Evolutionary conservation across 2,113 vertebrate species (phyloP).

Genomic region (Carassius carassius): DNA sequence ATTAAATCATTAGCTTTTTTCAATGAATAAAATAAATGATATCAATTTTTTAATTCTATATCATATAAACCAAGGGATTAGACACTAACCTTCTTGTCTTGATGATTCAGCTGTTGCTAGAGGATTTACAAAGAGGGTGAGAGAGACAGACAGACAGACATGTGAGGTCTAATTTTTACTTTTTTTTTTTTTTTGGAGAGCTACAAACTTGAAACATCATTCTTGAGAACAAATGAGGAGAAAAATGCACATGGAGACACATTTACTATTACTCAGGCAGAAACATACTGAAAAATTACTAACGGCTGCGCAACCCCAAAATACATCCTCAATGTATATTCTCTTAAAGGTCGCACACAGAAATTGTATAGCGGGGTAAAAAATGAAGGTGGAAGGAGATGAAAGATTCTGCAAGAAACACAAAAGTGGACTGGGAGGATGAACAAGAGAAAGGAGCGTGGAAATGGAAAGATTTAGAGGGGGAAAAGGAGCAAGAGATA

Average conservation of each 20-base stretch:
- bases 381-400: conserved; percentile 50
- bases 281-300: conserved; percentile 75
- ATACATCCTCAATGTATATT: conserved; percentile 79
- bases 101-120: conserved; percentile 68
- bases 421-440: conserved; percentile 26
- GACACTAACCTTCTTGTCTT: conserved; percentile 69
- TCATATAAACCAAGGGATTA: neutral
- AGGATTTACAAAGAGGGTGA: conserved; percentile 43
- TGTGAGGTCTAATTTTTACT: conserved; percentile 58
- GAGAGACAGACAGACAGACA: conserved; percentile 33
- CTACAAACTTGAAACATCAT: conserved; percentile 49
- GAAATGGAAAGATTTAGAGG: conserved; percentile 51
- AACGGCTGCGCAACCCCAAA: conserved; percentile 73
- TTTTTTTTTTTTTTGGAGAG: conserved; percentile 31
- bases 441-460: conserved; percentile 1
- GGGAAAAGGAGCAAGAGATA: conserved; percentile 60
- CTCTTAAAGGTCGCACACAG: conserved; percentile 72
- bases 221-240: conserved; percentile 60
- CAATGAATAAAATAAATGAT: neutral
- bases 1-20: too few relatives aligned
- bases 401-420: conserved; percentile 49
- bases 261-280: conserved; percentile 78
- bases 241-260: conserved; percentile 72
- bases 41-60: neutral
- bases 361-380: conserved; percentile 41